A percentile compares a stretch with the other conserved stretches of the same genome.
Conservation (phyloP, 2,888 invertebrate species). For the Spodoptera exigua region DNA sequence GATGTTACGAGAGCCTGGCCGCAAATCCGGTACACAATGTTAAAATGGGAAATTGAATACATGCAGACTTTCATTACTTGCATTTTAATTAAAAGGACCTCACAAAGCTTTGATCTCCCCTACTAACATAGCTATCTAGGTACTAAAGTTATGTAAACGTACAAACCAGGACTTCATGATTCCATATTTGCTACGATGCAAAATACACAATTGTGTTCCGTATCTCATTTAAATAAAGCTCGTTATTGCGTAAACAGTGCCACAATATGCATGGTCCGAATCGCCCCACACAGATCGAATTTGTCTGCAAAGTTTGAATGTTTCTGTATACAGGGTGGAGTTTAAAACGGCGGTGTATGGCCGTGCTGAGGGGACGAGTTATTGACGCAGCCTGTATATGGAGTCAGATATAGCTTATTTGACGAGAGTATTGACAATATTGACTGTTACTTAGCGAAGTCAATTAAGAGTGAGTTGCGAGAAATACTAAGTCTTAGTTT, state of each 20-base stretch:
- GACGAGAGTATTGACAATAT: slow-evolving; percentile 12
- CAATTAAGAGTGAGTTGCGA: no score
- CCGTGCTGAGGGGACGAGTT: slow-evolving; percentile 66
- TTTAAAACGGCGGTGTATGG: slow-evolving; percentile 74
- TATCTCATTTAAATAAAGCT: slow-evolving; percentile 60
- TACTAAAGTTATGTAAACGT: slow-evolving; percentile 40
- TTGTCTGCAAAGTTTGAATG: slow-evolving; percentile 89
- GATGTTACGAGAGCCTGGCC: no score
- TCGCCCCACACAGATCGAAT: slow-evolving; percentile 82
- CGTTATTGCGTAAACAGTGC: slow-evolving; percentile 61
- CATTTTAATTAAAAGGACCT: slow-evolving; percentile 21
- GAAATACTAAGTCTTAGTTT: no score
- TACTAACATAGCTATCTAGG: slow-evolving; percentile 30
- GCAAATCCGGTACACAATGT: no score
- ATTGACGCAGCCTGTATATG: slow-evolving; percentile 61
- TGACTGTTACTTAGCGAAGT: no score
- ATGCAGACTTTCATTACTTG: no score
- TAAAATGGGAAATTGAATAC: no score
- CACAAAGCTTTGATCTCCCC: slow-evolving; percentile 17
- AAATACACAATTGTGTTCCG: slow-evolving; percentile 52
- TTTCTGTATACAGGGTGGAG: slow-evolving; percentile 76
- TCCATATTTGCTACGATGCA: slow-evolving; percentile 40
- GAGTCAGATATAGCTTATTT: slow-evolving; percentile 26
- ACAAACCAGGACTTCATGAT: slow-evolving; percentile 59
- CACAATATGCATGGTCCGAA: slow-evolving; percentile 74